Evolutionary conservation across 2,113 vertebrate species (phyloP), one percentile per base, ranked within the genome.

Genomic region (Trachemys scripta): DNA sequence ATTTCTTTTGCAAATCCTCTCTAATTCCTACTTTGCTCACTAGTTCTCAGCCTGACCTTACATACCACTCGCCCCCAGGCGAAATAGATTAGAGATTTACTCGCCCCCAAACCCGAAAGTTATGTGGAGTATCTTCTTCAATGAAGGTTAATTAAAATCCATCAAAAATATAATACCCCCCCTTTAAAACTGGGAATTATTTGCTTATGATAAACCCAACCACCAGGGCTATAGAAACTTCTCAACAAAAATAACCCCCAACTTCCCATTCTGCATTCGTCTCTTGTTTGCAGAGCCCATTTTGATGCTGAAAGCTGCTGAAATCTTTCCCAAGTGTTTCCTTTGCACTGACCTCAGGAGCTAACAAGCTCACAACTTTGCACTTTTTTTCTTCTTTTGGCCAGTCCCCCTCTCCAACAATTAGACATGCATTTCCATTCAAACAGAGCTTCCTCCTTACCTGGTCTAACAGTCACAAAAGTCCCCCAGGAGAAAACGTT

Each of bases 11-110:
- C 88, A 95, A 97, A 97, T 97, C 97, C 95, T 79, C 84, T 93
- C 53, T 97, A 98, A 98, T 96, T 90, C 96, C 92, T 82, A 82
- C 96, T 97, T 97, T 95, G 91, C 85, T 92, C 92, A 87, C 83
- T 80, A 4, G 90, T 94, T 95, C 81, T 84, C 85, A 79, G 84
- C 87, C 90, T 91, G 94, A 97, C 95, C 96, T 98, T 84, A 81
- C 45, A 29, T 84, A 87, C 75, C 79, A 87, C 51, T 79, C 75
- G 79, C 56, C 35, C 35, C 5, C 83, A 80, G 47, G 24, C 4
- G 78, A 80, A 88, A 87, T 57, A 62, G 72, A 10, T 65, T 29
- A n/a, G 65, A 79, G 92, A 89, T 92, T 82, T 49, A 45, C 76
- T 24, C 38, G 53, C 38, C 1, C 3, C 10, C 9, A 4, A 1